Percentiles rank a stretch among this genome's conserved stretches.
Conservation (phyloP, 2,113 vertebrate genomes). For the Ibidorhyncha struthersii region DNA sequence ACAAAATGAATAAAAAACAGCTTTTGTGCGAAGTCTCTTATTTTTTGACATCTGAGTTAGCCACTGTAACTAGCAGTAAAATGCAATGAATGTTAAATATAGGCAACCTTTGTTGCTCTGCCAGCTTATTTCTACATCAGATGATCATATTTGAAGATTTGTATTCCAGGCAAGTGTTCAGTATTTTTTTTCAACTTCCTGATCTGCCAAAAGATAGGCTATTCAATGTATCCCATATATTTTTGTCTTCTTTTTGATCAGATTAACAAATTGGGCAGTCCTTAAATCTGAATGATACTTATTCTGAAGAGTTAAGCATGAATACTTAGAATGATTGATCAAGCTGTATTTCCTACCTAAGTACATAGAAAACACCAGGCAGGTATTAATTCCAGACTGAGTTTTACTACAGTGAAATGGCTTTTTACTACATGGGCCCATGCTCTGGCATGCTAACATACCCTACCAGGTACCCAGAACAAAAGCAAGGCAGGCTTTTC, state of each 20-base stretch:
- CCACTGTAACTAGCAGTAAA: slow-evolving; percentile 19
- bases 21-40: slow-evolving; percentile 34
- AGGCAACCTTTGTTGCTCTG: slow-evolving; percentile 26
- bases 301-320: neutral
- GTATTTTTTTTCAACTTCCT: neutral
- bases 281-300: neutral
- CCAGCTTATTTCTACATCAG: slow-evolving; percentile 29
- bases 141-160: slow-evolving; percentile 4
- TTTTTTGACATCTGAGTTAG: slow-evolving; percentile 36
- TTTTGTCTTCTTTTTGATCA: neutral
- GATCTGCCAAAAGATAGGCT: neutral
- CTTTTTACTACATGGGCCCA: neutral
- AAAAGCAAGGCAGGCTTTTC: neutral
- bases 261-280: neutral
- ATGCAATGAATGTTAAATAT: slow-evolving; percentile 26
- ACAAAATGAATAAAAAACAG: slow-evolving; percentile 34
- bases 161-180: neutral
- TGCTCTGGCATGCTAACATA: neutral
- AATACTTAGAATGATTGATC: neutral
- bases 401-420: neutral
- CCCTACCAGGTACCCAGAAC: neutral
- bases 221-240: neutral
- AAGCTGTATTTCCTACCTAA: neutral
- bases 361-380: neutral
- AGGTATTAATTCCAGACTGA: neutral